Percentiles rank a stretch among this genome's conserved stretches.
Evolutionary conservation across 2,113 vertebrate genomes (phyloP).

Genomic region (Hydropotes inermis): DNA sequence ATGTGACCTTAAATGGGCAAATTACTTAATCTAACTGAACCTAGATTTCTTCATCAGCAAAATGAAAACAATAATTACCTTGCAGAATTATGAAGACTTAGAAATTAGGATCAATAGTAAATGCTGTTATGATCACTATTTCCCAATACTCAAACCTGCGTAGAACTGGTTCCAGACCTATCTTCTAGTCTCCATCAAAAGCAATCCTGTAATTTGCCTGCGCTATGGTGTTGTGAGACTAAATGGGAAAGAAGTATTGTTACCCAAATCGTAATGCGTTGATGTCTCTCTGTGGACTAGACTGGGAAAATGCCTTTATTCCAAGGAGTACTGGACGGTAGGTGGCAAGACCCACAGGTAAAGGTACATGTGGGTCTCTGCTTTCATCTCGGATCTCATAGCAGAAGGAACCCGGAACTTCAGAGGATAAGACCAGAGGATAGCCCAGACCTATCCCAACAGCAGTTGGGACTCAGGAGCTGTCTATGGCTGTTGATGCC

Average conservation of each 20-base stretch:
- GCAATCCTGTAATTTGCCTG: background rate
- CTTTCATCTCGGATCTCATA: background rate
- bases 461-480: background rate
- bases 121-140: background rate
- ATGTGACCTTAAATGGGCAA: background rate
- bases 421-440: background rate
- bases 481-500: background rate
- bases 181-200: background rate
- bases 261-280: background rate
- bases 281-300: background rate
- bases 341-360: background rate
- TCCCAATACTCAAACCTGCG: background rate
- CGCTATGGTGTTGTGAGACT: background rate
- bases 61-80: background rate
- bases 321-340: background rate
- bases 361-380: background rate
- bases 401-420: background rate
- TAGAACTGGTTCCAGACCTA: background rate
- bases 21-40: background rate
- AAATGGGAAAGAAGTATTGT: background rate
- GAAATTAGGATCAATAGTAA: background rate
- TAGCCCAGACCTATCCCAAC: background rate
- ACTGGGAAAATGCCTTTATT: background rate
- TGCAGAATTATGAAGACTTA: background rate
- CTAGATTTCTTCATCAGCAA: background rate